These are phyloP conservation scores for Melanocharis versteri DNA, from an alignment of 2,113 vertebrate genomes.

Conservation along the genomic window DNA sequence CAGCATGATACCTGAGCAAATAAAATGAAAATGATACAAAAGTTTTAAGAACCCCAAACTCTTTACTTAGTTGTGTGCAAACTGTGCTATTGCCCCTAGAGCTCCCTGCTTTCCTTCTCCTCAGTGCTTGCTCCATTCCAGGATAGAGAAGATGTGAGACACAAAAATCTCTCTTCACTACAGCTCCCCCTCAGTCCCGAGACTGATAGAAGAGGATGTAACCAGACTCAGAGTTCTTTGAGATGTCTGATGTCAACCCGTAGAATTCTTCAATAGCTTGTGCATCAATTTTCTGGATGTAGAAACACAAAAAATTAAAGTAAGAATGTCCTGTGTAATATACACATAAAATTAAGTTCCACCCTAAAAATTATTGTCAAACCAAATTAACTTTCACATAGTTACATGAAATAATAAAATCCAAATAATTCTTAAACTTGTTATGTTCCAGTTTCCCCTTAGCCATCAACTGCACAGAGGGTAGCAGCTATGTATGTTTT, in stretches of 20 bases:
- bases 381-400: neutral
- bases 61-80: slow-evolving; percentile 76
- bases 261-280: slow-evolving; percentile 89
- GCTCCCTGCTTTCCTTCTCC: slow-evolving; percentile 63
- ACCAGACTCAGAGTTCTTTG: slow-evolving; percentile 85
- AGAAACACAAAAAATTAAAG: neutral
- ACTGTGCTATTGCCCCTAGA: slow-evolving; percentile 72
- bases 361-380: neutral
- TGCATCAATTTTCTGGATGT: slow-evolving; percentile 82
- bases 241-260: slow-evolving; percentile 84
- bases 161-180: slow-evolving; percentile 50
- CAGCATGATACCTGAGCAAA: slow-evolving; percentile 79
- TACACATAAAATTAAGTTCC: neutral
- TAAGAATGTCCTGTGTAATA: neutral
- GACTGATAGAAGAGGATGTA: slow-evolving; percentile 88
- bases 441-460: neutral
- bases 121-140: slow-evolving; percentile 70
- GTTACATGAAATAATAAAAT: neutral
- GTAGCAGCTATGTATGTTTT: neutral
- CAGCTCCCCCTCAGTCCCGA: slow-evolving; percentile 73
- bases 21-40: slow-evolving; percentile 67
- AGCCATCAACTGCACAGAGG: neutral
- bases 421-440: neutral
- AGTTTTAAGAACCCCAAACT: slow-evolving; percentile 57
- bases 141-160: slow-evolving; percentile 60